Evolutionary conservation across 2,113 vertebrate species (phyloP), one percentile per base, ranked within the genome.

Genomic region (Octodon degus): DNA sequence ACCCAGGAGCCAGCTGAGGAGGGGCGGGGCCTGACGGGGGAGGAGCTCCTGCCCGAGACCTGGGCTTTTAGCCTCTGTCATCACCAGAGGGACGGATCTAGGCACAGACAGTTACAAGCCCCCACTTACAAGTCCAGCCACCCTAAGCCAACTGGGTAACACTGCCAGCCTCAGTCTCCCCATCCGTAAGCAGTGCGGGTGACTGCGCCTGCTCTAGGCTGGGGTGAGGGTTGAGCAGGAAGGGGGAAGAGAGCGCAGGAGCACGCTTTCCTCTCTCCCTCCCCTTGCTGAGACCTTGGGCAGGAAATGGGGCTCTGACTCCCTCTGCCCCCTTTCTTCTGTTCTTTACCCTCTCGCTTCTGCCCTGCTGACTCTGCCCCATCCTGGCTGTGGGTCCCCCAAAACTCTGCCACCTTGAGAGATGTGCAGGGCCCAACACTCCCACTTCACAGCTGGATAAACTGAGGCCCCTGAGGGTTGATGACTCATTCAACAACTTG

Each of bases 181-280:
- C 16, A 7, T 7, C 17, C 7, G 67, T 40, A 40, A 67, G 25
- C 70, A 32, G 16, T 58, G 55, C 17, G 16, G 55, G 17, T 5
- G 1, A 1, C 37, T 3, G n/a, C 0, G 10, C 63, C 67, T 79
- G 0, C 32, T 6, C 68, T 27, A 16, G 55, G 34, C 30, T 60
- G 62, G 40, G 76, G 16, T 1, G 34, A 47, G 70, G 50, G 30
- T 58, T 25, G n/a, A 67, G 43, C 1, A 40, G 50, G 17, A 0
- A 27, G 14, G 63, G 20, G 30, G 24, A 68, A 14, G 0, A 0
- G 76, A 12, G 19, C 0, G 0, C 2, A 1, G 70, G 77, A 25
- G 5, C 25, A 1, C 24, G 0, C 47, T 40, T 60, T 37, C 24
- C 32, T 60, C 50, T 40, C 10, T 12, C 63, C 11, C 62, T 63